Conservation (phyloP, 1,140 invertebrate species). For the Hyles euphorbiae region DNA sequence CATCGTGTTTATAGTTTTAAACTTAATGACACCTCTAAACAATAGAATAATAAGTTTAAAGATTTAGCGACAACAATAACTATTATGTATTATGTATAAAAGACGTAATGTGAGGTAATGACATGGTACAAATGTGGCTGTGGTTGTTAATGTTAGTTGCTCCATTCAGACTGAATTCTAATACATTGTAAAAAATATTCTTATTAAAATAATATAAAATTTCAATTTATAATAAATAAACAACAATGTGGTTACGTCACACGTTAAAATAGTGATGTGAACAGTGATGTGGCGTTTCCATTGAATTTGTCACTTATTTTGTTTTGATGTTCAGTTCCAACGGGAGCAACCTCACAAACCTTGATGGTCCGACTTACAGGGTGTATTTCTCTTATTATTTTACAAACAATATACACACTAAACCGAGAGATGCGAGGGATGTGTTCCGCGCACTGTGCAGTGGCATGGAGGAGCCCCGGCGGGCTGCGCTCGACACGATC, state of each 20-base stretch:
- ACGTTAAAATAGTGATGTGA: slow-evolving; percentile 20
- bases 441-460: slow-evolving; percentile 30
- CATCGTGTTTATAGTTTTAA: slow-evolving; percentile 44
- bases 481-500: no score
- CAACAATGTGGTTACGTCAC: no score
- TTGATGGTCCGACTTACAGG: slow-evolving; percentile 35
- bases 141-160: slow-evolving; percentile 33
- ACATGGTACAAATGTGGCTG: slow-evolving; percentile 53
- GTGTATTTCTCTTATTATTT: slow-evolving; percentile 35
- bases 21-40: slow-evolving; percentile 54
- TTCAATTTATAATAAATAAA: background rate
- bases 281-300: slow-evolving; percentile 28
- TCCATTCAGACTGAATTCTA: slow-evolving; percentile 35
- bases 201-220: slow-evolving; percentile 1
- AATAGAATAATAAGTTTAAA: slow-evolving; percentile 56
- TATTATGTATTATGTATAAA: slow-evolving; percentile 59
- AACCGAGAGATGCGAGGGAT: slow-evolving; percentile 44
- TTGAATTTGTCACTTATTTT: background rate
- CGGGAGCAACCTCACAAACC: slow-evolving; percentile 42
- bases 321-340: slow-evolving; percentile 48
- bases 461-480: background rate
- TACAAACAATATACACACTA: slow-evolving; percentile 33
- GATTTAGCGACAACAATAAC: slow-evolving; percentile 64
- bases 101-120: slow-evolving; percentile 67
- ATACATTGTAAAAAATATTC: no score